Evolutionary conservation across 2,888 invertebrate species (phyloP), one percentile per base, ranked within the genome.

Genomic region (Polia nebulosa): DNA sequence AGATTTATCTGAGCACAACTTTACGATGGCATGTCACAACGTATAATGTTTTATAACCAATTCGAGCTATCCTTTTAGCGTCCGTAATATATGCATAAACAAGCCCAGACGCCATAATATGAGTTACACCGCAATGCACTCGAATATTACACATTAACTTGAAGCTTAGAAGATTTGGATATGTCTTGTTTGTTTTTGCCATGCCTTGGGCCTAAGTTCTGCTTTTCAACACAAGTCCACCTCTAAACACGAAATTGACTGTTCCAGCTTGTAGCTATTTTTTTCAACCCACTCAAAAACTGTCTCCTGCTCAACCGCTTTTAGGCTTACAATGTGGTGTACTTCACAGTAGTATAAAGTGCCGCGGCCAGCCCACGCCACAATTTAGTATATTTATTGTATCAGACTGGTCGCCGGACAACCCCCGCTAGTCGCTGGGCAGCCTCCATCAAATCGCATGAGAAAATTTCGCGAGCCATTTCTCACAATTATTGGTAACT

Each of bases 71-170:
- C 82, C 82, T 77, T 71, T 85, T 72, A 83, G 78, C 74, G 49
- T 63, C 60, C 52, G 73, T 82, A 82, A 84, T 78, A 82, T 82
- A 84, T 83, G 76, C 80, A 83, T 77, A 85, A 86, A 85, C 82
- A 80, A 80, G 78, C 76, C 5, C 73, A 72, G 82, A 79, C 83
- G 63, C 67, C 71, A 76, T 87, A 83, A 85, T 87, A 82, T 79
- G 76, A 85, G 82, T 80, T 84, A 88, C 85, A 88, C 84, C 82
- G 78, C 82, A 87, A 85, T 89, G 88, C 87, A 88, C 88, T 88
- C 80, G 82, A 76, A 85, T 77, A 80, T 76, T 77, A 78, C 75
- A 78, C 59, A 70, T 68, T 36, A 62, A 78, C 74, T 56, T 73
- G 53, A 62, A 84, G 52, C 27, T 63, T 9, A 22, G 66, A 79